Conservation (phyloP, 2,113 vertebrate species). For the Pygoscelis adeliae region DNA sequence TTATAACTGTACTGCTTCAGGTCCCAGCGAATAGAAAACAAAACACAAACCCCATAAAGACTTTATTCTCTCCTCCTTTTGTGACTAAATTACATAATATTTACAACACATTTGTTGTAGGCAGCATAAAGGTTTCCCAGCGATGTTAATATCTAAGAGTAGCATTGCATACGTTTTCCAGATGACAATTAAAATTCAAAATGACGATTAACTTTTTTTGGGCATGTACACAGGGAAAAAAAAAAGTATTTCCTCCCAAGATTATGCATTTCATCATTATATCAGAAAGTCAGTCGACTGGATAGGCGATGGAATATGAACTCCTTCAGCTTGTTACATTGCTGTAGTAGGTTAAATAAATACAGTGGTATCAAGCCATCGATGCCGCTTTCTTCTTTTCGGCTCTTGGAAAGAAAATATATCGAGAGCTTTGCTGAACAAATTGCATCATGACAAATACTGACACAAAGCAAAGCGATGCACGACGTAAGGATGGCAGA, state of each 20-base stretch:
- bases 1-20: not conserved
- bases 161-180: not conserved
- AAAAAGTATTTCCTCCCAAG: not conserved
- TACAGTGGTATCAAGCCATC: not conserved
- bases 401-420: not conserved
- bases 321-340: not conserved
- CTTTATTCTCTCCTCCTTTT: not conserved
- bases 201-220: not conserved
- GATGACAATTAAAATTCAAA: not conserved
- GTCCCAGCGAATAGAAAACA: not conserved
- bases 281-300: not conserved
- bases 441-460: not conserved
- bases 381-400: not conserved
- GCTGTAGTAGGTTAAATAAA: not conserved
- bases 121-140: not conserved
- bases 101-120: not conserved
- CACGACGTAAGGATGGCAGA: not conserved
- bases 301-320: not conserved
- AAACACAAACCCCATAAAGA: not conserved
- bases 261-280: not conserved
- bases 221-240: not conserved
- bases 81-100: not conserved
- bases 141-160: not conserved
- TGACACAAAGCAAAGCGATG: not conserved
- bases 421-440: not conserved